Percentiles rank a stretch among this genome's conserved stretches.
Evolutionary conservation across 92 coral and sea anemone species (phyloP).

Genomic region (Porites cylindrica): DNA sequence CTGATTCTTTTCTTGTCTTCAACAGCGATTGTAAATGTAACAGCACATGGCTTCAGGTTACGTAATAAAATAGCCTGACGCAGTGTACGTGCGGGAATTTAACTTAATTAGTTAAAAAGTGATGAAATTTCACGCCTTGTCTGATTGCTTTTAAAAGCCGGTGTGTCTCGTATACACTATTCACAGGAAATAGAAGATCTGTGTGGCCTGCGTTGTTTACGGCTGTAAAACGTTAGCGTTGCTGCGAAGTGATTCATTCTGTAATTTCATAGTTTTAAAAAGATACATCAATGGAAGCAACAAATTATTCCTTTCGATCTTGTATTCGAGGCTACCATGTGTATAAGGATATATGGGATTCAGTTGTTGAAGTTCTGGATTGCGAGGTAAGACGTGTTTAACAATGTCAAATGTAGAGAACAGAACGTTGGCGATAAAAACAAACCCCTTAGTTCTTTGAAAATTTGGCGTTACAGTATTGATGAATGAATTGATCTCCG

Average conservation of each 20-base stretch:
- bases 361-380: constrained; percentile 43
- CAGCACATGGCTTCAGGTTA: no score
- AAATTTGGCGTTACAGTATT: constrained; percentile 5
- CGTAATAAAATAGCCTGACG: no score
- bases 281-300: constrained; percentile 22
- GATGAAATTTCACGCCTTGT: constrained; percentile 48
- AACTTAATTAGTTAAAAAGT: constrained; percentile 43
- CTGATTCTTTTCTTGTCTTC: constrained; percentile 54
- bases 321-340: constrained; percentile 60
- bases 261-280: constrained; percentile 26
- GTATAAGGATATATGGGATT: constrained; percentile 53
- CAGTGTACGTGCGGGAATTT: constrained; percentile 22
- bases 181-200: constrained; percentile 42
- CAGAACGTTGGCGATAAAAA: constrained; percentile 18
- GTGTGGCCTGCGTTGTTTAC: constrained; percentile 29
- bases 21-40: no score
- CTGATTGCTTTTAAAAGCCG: constrained; percentile 26
- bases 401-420: constrained; percentile 23
- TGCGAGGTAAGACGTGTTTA: constrained; percentile 20
- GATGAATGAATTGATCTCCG: no score
- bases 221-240: constrained; percentile 20
- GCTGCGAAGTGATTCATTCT: constrained; percentile 34
- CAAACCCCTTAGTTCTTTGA: constrained; percentile 13
- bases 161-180: constrained; percentile 35
- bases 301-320: constrained; percentile 31